A percentile compares a stretch with the other conserved stretches of the same genome.
Conservation (phyloP, 2,888 invertebrate genomes). For the Limnephilus auricula region DNA sequence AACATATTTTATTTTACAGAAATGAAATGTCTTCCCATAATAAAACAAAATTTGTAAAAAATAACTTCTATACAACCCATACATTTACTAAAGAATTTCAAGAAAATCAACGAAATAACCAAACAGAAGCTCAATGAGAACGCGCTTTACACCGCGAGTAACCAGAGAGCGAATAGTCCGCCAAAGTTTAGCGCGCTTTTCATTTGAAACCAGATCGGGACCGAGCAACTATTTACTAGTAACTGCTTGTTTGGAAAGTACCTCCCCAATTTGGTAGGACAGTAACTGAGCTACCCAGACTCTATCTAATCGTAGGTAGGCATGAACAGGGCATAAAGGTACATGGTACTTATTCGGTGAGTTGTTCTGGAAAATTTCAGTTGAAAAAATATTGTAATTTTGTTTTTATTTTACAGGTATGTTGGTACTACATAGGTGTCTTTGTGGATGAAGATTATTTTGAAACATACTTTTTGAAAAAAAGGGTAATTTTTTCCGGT, state of each 20-base stretch:
- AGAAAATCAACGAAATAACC: neutral
- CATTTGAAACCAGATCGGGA: conserved; percentile 24
- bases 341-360: neutral
- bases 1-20: too few species aligned
- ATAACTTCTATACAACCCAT: neutral
- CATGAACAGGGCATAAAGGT: neutral
- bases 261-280: neutral
- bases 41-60: too few species aligned
- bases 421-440: too few species aligned
- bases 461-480: too few species aligned
- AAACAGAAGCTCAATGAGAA: neutral
- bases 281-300: neutral
- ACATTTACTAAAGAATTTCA: neutral
- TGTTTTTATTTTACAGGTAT: neutral
- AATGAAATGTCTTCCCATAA: too few species aligned
- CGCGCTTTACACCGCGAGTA: neutral
- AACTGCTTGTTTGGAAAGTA: neutral
- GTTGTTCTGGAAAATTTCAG: neutral
- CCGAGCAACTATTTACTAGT: conserved; percentile 19
- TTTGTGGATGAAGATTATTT: too few species aligned
- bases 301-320: neutral
- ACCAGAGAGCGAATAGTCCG: neutral
- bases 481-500: too few species aligned
- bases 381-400: neutral
- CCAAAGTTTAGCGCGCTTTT: conserved; percentile 31